Base-by-base conservation (phyloP, 2,888 invertebrate genomes). In the Drosophila prolongata region DNA sequence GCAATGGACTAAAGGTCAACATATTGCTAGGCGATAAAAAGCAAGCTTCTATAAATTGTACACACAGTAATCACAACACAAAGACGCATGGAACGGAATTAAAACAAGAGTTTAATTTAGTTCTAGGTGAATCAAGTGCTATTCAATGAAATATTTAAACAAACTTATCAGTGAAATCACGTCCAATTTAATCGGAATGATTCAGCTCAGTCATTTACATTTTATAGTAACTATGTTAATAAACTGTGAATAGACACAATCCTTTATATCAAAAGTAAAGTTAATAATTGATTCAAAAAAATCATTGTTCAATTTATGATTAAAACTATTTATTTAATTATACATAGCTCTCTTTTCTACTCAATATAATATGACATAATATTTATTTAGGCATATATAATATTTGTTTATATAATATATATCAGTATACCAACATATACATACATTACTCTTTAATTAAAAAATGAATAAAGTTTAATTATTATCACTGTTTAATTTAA, bases 1-100 rank as follows among this genome's bases (percentile, higher is more conserved):
- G 56, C 65, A 44, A 53, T 46, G 59, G 87, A 72, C 70, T 79
- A 87, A 89, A 86, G 86, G 78, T 88, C 89, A 88, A 72, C 24
- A 55, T 54, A 74, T 73, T 54, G 6, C 56, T 62, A 74, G 77
- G 79, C 78, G 87, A 88, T 88, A 78, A 86, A 74, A 75, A 62
- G 50, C 65, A 67, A 66, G 72, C 61, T 74, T 30, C 24, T 54
- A 37, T 35, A 67, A 37, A 57, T 14, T 27, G 43, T 55, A 50
- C 40, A 8, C 40, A 8, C 35, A 62, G 55, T 37, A 49, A 67
- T 64, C 44, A 16, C 47, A 44, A 42, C 37, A 70, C 16, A 62
- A 38, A 61, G 42, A 34, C 42, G 49, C 11, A 49, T 43, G 40
- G 27, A 49, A 61, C 47, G 40, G 40, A 62, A 61, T 40, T 34